Conservation (phyloP, 2,888 invertebrate species). For the Drosophila engyochracea region DNA sequence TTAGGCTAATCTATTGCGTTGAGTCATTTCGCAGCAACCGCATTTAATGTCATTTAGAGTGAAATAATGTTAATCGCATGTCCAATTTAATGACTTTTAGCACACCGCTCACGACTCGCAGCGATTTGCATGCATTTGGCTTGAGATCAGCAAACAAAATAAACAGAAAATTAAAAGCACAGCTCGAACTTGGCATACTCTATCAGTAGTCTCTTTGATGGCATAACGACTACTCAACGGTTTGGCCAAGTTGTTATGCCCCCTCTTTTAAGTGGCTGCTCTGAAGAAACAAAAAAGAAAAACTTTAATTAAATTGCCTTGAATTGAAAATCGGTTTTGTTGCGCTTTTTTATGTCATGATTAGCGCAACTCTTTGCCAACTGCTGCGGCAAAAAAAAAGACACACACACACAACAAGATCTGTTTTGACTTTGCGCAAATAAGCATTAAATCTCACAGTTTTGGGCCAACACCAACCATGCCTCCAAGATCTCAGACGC, state of each 20-base stretch:
- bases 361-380: slow-evolving; percentile 58
- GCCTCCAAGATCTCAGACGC: slow-evolving; percentile 17
- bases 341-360: slow-evolving; percentile 82
- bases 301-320: slow-evolving; percentile 78
- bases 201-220: not conserved
- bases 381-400: slow-evolving; percentile 13
- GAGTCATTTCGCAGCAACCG: slow-evolving; percentile 51
- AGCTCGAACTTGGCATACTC: slow-evolving; percentile 21
- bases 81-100: slow-evolving; percentile 77
- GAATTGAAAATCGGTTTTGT: slow-evolving; percentile 81
- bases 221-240: not conserved
- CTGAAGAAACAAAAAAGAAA: slow-evolving; percentile 20
- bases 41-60: slow-evolving; percentile 74
- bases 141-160: slow-evolving; percentile 52
- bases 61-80: slow-evolving; percentile 79
- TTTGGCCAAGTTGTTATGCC: slow-evolving; percentile 5
- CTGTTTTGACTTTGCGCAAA: slow-evolving; percentile 81
- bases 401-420: slow-evolving; percentile 51
- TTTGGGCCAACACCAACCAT: slow-evolving; percentile 51
- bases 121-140: slow-evolving; percentile 62
- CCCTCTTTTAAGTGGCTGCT: not conserved
- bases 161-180: slow-evolving; percentile 20
- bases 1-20: slow-evolving; percentile 58
- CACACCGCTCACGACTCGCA: slow-evolving; percentile 53
- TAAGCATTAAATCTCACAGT: slow-evolving; percentile 81